Base-by-base conservation (phyloP, 1,140 invertebrate genomes). In the Chrysoperla carnea region DNA sequence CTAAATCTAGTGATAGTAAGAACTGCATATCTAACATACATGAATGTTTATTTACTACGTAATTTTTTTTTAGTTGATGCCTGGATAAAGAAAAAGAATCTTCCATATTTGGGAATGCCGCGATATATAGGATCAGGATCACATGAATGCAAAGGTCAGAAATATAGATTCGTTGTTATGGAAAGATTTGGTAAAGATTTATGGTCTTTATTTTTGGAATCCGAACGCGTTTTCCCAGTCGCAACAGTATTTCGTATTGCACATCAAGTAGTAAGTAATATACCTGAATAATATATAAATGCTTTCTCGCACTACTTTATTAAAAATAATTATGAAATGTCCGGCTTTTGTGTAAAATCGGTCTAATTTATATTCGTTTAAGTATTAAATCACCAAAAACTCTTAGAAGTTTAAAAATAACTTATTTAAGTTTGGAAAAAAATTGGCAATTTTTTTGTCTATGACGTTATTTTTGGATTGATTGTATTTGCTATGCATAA, bases 91-190 rank as follows among this genome's bases (percentile, higher is more conserved):
- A 57, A 69, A 35, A 77, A 78, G 39, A 81, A 81, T 48, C 50
- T 93, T 8, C 69, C 77, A 45, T 67, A 68, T 17, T 64, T 97
- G 6, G 91, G 90, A 23, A 84, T 97, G 73, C 92, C 92, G 1
- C 65, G 70, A 37, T 92, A 80, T 55, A 65, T 87, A 50, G 84
- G 78, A 2, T 82, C 78, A 55, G 92, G 93, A 1, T 79, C 81
- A 38, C 79, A 85, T 59, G 77, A 80, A 39, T 75, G 71, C 47
- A 78, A 84, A 44, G 67, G 69, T 8, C 64, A 73, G 37, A 84
- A 84, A 50, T 93, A 92, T 60, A 64, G 93, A 37, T 97, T 95
- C 61, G 63, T 97, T 50, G 84, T 96, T 0, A 83, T 96, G 71
- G 82, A 91, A 43, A 71, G 86, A 37, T 95, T 86, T 63, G 88